Evolutionary conservation across 23 tunicate genomes (phyloP), one percentile per base, ranked within the genome.

Genomic region (Pegea sp.): DNA sequence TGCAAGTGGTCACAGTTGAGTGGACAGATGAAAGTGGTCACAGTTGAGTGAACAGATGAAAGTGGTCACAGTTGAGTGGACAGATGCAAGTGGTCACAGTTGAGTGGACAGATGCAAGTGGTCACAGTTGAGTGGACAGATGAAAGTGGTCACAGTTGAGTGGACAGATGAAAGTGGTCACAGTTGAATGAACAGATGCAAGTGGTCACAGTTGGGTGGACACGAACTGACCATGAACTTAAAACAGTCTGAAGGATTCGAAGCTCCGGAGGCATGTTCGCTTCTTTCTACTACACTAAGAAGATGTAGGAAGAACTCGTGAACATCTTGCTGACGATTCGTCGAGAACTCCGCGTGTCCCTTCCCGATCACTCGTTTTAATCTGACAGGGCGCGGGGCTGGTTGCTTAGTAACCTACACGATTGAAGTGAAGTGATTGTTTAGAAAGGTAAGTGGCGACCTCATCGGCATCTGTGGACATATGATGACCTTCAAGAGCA

Each of bases 301-400:
- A 19, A 91, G 18, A 49, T 79, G 78, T 1, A 91, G 72, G 20
- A 91, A 31, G 52, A 64, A 91, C 57, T 91, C 99, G 30, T 72
- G 93, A 5, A 93, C 93, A 44, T 91, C 99, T 65, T 91, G 99
- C 58, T 91, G 99, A 28, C 70, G 57, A 26, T 63, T 78, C 19
- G 93, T 72, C 26, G 72, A 69, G 61, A 91, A 91, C 30, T 91
- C 99, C 4, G 61, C 43, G 56, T 91, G 99, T 26, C 64, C 77
- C 52, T 54, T 61, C 0, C 95, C 95, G 31, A 84, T 54, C 1
- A 74, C 57, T 16, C 62, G 62, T 42, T 74, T 74, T 30, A 84
- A 26, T 43, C 61, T 7, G 13, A 64, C 53, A 1, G 95, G 95
- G 19, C 46, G 16, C 46, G 46, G 46, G 46, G 11, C 13, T 16